Conservation (phyloP, 2,113 vertebrate species). For the Gorsachius goisagi region DNA sequence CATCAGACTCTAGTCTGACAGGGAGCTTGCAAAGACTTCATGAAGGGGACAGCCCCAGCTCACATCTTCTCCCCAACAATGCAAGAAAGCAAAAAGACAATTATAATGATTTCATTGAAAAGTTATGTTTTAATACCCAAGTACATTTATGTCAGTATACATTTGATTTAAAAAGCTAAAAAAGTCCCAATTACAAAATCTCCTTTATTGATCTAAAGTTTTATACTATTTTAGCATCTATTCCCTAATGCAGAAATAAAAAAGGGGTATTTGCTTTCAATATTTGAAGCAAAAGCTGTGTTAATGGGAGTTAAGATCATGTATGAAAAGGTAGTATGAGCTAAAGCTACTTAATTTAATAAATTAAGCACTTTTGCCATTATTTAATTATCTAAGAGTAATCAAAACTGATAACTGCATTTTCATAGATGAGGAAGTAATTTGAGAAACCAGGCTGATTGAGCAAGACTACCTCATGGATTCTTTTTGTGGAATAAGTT, state of each 20-base stretch:
- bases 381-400: conserved; percentile 31
- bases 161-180: not conserved
- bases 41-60: not conserved
- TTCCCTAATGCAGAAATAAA: not conserved
- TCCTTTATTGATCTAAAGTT: not conserved
- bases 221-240: not conserved
- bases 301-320: not conserved
- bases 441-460: not conserved
- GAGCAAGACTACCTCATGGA: not conserved
- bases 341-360: not conserved
- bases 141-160: not conserved
- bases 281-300: not conserved
- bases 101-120: not conserved
- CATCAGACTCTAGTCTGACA: not conserved
- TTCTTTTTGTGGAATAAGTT: conserved; percentile 21
- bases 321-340: not conserved
- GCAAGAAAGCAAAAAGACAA: not conserved
- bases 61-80: not conserved
- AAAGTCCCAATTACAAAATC: not conserved
- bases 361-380: not conserved
- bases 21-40: not conserved
- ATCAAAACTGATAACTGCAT: conserved; percentile 8
- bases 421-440: conserved; percentile 12
- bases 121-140: not conserved
- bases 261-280: not conserved